phyloP scores from a whole-genome alignment of 2,888 invertebrate species.

The Acrobasis consociella region DNA sequence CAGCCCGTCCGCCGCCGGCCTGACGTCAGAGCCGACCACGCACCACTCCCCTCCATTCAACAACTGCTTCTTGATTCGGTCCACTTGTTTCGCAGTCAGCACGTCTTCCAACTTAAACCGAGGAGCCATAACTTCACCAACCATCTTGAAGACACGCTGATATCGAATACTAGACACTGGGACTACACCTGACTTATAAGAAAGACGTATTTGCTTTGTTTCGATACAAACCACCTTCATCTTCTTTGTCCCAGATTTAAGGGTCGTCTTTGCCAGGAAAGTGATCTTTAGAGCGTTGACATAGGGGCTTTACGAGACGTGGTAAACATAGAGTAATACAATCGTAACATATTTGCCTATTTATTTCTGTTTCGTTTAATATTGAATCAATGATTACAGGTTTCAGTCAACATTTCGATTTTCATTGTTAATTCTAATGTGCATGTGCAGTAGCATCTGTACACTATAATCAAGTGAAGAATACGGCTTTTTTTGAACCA shows the following conservation, averaged over 20 bases:
- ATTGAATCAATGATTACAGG: constrained; percentile 1
- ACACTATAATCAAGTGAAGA: no score
- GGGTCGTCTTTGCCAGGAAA: background rate
- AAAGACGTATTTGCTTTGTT: background rate
- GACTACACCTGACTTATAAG: background rate
- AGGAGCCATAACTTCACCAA: background rate
- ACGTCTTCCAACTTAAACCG: constrained; percentile 24
- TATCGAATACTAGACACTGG: background rate
- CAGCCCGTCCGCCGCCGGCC: constrained; percentile 52
- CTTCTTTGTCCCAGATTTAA: background rate
- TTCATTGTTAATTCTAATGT: constrained; percentile 4
- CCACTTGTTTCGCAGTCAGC: constrained; percentile 28
- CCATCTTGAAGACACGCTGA: background rate
- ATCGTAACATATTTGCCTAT: background rate
- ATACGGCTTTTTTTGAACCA: no score
- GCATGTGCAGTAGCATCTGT: no score
- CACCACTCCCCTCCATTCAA: constrained; percentile 31
- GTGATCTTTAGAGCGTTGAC: background rate
- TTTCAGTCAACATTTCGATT: background rate
- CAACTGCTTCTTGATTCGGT: constrained; percentile 26
- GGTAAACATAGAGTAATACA: background rate
- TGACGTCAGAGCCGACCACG: constrained; percentile 40
- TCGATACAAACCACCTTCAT: background rate
- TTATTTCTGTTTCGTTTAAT: constrained; percentile 5
- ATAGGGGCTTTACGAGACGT: background rate